Base-by-base conservation (phyloP, 1,140 invertebrate species). In the Caenorhabditis remanei region DNA sequence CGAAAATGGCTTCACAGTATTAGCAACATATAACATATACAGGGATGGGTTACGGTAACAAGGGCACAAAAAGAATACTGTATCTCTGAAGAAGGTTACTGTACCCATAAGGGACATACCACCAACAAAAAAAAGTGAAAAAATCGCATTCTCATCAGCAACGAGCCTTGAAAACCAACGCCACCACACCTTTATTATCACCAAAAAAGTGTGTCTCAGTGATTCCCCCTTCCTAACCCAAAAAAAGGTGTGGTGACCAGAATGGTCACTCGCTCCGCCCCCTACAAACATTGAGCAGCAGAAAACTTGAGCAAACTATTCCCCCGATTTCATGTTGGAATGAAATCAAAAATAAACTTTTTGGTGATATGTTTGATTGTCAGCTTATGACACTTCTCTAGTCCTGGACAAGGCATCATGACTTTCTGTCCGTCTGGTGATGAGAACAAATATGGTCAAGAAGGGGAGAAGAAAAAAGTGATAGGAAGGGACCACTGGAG, bases 281-380 rank as follows among this genome's bases (percentile, higher is more conserved):
- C 16, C 21, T 9, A 46, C 21, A 71, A n/a, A 79, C 41, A 40
- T 40, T 67, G 13, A 19, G 14, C n/a, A 79, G 46, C 46, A 79
- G 71, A 79, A 79, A 79, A 79, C 71, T 79, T 79, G 46, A 79
- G 71, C 71, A 79, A 79, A 79, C 71, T 71, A 19, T 71, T 41
- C 14, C 41, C 9, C 41, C 21, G 24, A 32, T 63, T 63, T 32
- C 56, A 16, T 53, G 50, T 16, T 32, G 21, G 61, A 63, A 3
- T 32, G 24, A 63, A 21, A 63, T 63, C 5, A 63, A 63, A 24
- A 24, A 21, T 21, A 24, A 24, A 19, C n/a, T 63, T 63, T 63
- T 40, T 32, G 21, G 24, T 65, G 61, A 71, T 43, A 46, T 71
- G 65, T 71, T 71, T 71, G 65, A 71, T 71, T 46, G 40, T 43